Percentiles rank a stretch among this genome's conserved stretches.
These are phyloP conservation scores for Platyrinchus mystaceus DNA, from an alignment of 2,797 vertebrate species.

Conservation along the genomic window DNA sequence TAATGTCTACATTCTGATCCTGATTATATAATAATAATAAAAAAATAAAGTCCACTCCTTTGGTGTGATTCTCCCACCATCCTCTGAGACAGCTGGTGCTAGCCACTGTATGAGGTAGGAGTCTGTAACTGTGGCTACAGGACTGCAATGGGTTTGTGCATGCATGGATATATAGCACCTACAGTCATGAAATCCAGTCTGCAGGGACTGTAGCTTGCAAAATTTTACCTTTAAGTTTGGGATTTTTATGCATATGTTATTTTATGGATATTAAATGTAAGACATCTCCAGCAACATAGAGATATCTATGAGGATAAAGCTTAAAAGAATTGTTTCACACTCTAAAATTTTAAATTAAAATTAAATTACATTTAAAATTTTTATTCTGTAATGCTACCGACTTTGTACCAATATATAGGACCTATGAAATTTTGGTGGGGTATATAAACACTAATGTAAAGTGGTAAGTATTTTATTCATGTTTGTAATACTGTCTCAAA, in stretches of 20 bases:
- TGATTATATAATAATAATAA: not conserved
- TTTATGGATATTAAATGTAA: not conserved
- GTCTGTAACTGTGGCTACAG: not conserved
- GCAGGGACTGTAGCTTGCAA: not conserved
- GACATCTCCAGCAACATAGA: not conserved
- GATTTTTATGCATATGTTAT: not conserved
- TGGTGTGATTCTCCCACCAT: not conserved
- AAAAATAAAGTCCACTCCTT: not conserved
- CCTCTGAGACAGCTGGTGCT: not conserved
- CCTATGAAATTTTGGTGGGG: not conserved
- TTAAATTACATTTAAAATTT: not conserved
- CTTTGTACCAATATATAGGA: not conserved
- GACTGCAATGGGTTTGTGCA: not conserved
- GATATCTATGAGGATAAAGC: not conserved
- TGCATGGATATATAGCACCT: not conserved
- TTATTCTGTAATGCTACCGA: not conserved
- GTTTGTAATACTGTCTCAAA: not conserved
- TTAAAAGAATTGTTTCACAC: not conserved
- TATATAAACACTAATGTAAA: not conserved
- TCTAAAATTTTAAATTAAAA: not conserved
- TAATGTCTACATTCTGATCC: not conserved
- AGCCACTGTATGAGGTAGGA: not conserved
- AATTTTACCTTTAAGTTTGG: not conserved
- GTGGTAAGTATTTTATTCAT: not conserved
- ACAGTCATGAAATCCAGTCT: not conserved